A percentile compares a stretch with the other conserved stretches of the same genome.
Evolutionary conservation across 2,113 vertebrate genomes (phyloP).

Genomic region (Equus przewalskii): DNA sequence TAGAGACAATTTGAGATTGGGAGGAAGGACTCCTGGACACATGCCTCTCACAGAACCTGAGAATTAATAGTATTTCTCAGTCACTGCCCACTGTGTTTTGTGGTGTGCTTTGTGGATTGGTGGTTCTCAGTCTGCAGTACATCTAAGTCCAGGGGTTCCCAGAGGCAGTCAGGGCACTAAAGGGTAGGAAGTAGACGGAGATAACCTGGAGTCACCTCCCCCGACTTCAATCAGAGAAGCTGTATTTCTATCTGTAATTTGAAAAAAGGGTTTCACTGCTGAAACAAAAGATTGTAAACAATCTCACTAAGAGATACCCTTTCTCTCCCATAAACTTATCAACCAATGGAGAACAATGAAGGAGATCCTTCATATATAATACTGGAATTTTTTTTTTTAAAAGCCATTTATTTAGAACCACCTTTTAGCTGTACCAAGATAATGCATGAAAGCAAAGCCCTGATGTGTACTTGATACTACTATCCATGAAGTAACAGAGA

Average conservation of each 20-base stretch:
- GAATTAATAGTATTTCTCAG: no score
- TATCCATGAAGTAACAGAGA: background rate
- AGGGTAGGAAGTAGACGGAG: fast-evolving
- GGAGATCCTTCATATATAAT: background rate
- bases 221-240: background rate
- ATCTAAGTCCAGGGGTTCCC: background rate
- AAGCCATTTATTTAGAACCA: background rate
- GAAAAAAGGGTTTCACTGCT: background rate
- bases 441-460: background rate
- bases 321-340: background rate
- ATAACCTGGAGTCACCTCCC: no score
- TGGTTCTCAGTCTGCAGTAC: background rate
- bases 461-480: background rate
- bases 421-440: background rate
- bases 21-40: background rate
- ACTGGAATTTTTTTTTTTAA: background rate
- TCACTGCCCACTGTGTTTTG: background rate
- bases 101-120: background rate
- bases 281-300: background rate
- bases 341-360: background rate
- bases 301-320: background rate
- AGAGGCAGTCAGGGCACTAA: background rate
- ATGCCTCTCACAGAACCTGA: background rate
- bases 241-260: background rate
- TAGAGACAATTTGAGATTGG: background rate